Evolutionary conservation across 1,140 invertebrate species (phyloP).

Genomic region (Nasonia longicornis): DNA sequence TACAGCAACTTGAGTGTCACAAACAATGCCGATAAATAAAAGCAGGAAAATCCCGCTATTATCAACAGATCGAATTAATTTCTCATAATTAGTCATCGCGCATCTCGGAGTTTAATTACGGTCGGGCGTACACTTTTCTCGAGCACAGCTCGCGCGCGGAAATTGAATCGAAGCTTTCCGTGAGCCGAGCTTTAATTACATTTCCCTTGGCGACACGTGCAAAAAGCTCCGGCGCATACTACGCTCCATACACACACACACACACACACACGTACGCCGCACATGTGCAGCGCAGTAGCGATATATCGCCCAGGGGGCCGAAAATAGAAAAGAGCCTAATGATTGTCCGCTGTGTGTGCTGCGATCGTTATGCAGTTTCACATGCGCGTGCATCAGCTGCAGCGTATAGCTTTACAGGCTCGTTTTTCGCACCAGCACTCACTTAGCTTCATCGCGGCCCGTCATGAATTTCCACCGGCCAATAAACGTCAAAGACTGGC

Average conservation of each 20-base stretch:
- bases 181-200: slow-evolving; percentile 23
- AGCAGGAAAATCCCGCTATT: neutral
- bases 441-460: neutral
- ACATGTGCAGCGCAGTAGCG: neutral
- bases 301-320: neutral
- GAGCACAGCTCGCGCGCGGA: neutral
- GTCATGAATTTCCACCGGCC: slow-evolving; percentile 12
- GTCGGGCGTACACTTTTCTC: neutral
- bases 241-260: neutral
- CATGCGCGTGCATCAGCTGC: too few relatives aligned
- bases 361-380: neutral
- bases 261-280: neutral
- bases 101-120: neutral
- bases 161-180: slow-evolving; percentile 14
- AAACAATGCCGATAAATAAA: neutral
- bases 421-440: neutral
- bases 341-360: too few relatives aligned
- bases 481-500: slow-evolving; percentile 12
- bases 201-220: slow-evolving; percentile 7
- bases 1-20: too few relatives aligned
- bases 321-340: neutral
- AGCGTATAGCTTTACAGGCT: neutral
- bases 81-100: neutral
- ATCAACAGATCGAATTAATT: neutral
- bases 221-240: neutral